Evolutionary conservation across 2,113 vertebrate species (phyloP), one percentile per base, ranked within the genome.

Genomic region (Mungos mungo): DNA sequence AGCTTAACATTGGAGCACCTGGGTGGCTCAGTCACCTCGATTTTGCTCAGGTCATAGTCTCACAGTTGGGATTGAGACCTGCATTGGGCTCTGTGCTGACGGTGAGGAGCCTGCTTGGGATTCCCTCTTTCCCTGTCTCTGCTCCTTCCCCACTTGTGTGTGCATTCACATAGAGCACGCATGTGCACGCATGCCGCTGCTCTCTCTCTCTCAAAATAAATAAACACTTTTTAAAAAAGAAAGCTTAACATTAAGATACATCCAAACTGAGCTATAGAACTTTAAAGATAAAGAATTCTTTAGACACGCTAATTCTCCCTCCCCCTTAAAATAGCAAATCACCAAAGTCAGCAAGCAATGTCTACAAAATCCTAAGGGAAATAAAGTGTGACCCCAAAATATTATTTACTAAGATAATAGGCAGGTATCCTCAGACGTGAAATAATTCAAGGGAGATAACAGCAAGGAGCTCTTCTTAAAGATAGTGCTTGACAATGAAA

Each of bases 261-360:
- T 45, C 16, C 19, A 50, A 88, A 81, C 21, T 65, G 45, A 86
- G 19, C 33, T 79, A 31, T 63, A 60, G 63, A 86, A 91, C 31
- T 86, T 91, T 25, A 80, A 69, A 80, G 16, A 52, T 69, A 54
- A 66, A 84, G 54, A 83, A 79, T 14, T 87, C 38, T 87, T 93
- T 86, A 50, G 45, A 86, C 41, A 50, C 50, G 50, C 19, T n/a
- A 86, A 86, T 45, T 86, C 60, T 31, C 41, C 45, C 21, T 50
- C 66, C 45, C 65, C 45, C 12, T 25, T 11, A n/a, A 18, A 38
- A 38, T 52, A 50, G 18, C 60, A 63, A 74, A 88, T 88, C 65
- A 65, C 7, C 14, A 83, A 74, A 76, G 13, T 1, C 33, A 41
- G 41, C 18, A 96, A 47, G 54, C 25, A 35, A 29, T 38, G 18